Conservation (phyloP, 2,113 vertebrate species). For the Scolopax mira region DNA sequence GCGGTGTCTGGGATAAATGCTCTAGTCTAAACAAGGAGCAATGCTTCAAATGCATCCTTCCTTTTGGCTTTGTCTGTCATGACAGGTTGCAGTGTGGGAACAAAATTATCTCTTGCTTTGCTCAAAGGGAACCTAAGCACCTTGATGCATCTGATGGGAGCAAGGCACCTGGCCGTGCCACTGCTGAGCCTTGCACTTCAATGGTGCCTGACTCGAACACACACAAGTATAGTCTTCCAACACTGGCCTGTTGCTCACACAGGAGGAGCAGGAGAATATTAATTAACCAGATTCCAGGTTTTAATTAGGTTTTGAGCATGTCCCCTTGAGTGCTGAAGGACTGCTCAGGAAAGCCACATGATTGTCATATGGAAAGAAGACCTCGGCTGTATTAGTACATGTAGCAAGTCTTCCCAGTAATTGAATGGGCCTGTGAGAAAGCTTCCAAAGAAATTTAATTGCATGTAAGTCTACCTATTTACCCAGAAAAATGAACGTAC, state of each 20-base stretch:
- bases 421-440: background rate
- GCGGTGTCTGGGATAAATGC: background rate
- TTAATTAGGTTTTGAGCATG: background rate
- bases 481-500: constrained; percentile 1
- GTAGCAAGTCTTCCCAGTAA: background rate
- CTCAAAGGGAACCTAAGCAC: background rate
- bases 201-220: fast-evolving
- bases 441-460: constrained; percentile 12
- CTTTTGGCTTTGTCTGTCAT: background rate
- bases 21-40: background rate
- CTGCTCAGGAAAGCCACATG: background rate
- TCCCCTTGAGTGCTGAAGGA: background rate
- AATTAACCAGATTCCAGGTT: background rate
- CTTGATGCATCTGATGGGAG: background rate
- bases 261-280: background rate
- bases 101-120: background rate
- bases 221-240: fast-evolving
- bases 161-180: fast-evolving
- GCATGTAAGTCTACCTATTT: background rate
- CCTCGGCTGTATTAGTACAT: background rate
- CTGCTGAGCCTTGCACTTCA: fast-evolving
- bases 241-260: fast-evolving
- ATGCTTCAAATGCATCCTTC: background rate
- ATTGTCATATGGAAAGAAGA: background rate
- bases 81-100: background rate